These are phyloP conservation scores for Psittacula cyanocephala DNA, from an alignment of 2,113 vertebrate species.

Conservation along the genomic window DNA sequence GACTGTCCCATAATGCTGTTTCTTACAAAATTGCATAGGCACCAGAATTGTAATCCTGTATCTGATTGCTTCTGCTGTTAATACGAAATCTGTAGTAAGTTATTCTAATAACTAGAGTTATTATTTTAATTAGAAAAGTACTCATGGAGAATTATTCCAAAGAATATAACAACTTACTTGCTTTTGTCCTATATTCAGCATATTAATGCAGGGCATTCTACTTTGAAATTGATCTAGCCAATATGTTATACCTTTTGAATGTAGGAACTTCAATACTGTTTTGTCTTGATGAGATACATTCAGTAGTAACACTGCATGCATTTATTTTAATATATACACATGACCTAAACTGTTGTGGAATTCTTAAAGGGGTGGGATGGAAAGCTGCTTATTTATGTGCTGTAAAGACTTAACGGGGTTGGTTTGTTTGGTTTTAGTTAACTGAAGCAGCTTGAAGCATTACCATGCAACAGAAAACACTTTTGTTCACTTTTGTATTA, in stretches of 20 bases:
- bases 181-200: slow-evolving; percentile 1
- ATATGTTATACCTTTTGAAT: not conserved
- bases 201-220: not conserved
- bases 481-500: not conserved
- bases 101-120: not conserved
- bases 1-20: not conserved
- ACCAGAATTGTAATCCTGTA: not conserved
- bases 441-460: not conserved
- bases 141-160: not conserved
- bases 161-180: not conserved
- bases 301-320: not conserved
- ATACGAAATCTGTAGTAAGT: not conserved
- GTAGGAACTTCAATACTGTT: not conserved
- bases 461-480: not conserved
- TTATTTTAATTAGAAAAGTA: not conserved
- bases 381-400: not conserved
- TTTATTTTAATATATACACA: not conserved
- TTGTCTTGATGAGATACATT: not conserved
- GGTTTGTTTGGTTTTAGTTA: not conserved
- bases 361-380: not conserved
- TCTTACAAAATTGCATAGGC: not conserved
- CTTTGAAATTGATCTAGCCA: not conserved
- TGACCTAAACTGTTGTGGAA: not conserved
- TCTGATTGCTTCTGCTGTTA: not conserved
- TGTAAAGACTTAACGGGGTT: not conserved